Evolutionary conservation across 2,113 vertebrate species (phyloP), one percentile per base, ranked within the genome.

Genomic region (Etheostoma cragini): DNA sequence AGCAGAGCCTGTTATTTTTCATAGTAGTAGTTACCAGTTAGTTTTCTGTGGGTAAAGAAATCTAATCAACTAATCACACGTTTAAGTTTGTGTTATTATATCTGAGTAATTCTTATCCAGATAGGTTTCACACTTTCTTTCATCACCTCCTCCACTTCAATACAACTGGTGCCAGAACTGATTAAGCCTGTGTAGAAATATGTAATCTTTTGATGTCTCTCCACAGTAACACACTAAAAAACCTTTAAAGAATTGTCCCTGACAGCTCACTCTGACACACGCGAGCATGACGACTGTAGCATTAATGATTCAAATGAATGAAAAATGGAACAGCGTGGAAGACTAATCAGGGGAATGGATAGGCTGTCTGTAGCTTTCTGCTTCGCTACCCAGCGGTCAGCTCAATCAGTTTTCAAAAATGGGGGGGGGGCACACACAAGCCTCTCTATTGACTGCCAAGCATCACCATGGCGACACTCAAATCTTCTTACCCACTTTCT

Each of bases 401-500:
- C 80, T 90, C 88, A 86, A 92, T 88, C 80, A 90, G 81, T 75
- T 85, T 88, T 87, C 58, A 78, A 79, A 80, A 61, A 21, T 8
- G 26, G 65, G 15, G 38, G 11, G 11, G 2, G 2, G 3, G 14
- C 72, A 45, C 82, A 87, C 26, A 81, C 70, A 72, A 62, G 76
- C 64, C 64, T 72, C 80, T 84, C 72, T 83, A 81, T 82, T 91
- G 82, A 90, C 82, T 85, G 80, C 85, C 52, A 81, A 81, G 58
- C 71, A 87, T 92, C 67, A 26, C 90, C 90, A 92, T 90, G 81
- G 91, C 69, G 91, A 92, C 91, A 35, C 24, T 57, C 49, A 7
- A 30, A 30, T 76, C 81, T 78, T 73, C 74, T 80, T 71, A 74
- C 22, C 35, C 19, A 19, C 74, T 73, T 75, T 38, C 22, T 7